Percentiles rank a stretch among this genome's conserved stretches.
phyloP scores from a whole-genome alignment of 2,888 invertebrate species.

The Leucophenga montana region DNA sequence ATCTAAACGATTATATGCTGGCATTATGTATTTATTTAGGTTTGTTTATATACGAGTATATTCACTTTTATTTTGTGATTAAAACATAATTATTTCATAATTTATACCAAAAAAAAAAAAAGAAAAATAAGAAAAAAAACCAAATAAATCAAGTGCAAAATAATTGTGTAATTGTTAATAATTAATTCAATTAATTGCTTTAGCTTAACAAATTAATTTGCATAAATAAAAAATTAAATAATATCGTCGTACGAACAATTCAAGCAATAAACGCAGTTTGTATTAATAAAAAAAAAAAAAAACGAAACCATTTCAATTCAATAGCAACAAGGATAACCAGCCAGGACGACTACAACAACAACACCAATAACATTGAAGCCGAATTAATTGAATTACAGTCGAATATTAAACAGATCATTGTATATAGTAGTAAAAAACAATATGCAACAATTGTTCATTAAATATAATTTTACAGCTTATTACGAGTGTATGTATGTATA shows the following conservation, averaged over 20 bases:
- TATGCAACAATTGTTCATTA: slow-evolving; percentile 21
- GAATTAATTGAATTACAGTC: slow-evolving; percentile 15
- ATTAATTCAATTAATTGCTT: slow-evolving; percentile 26
- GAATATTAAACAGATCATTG: not conserved
- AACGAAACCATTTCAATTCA: not conserved
- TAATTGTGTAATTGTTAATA: slow-evolving; percentile 27
- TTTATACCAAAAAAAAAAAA: not conserved
- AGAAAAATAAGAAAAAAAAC: not conserved
- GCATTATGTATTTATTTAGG: too few species aligned
- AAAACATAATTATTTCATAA: not conserved
- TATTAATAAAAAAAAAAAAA: slow-evolving; percentile 2
- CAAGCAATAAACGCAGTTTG: not conserved
- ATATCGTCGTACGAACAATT: not conserved
- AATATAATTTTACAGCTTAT: too few species aligned
- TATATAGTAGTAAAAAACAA: not conserved
- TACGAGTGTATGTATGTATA: too few species aligned
- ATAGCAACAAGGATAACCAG: not conserved
- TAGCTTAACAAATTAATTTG: slow-evolving; percentile 26
- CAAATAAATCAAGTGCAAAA: slow-evolving; percentile 26
- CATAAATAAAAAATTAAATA: not conserved
- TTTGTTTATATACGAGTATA: not conserved
- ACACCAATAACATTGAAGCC: not conserved
- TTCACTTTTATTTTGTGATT: not conserved
- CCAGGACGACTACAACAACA: not conserved
- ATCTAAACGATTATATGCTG: slow-evolving; percentile 1